phyloP scores from a whole-genome alignment of 2,113 vertebrate species.

The Ceyx margarethae region DNA sequence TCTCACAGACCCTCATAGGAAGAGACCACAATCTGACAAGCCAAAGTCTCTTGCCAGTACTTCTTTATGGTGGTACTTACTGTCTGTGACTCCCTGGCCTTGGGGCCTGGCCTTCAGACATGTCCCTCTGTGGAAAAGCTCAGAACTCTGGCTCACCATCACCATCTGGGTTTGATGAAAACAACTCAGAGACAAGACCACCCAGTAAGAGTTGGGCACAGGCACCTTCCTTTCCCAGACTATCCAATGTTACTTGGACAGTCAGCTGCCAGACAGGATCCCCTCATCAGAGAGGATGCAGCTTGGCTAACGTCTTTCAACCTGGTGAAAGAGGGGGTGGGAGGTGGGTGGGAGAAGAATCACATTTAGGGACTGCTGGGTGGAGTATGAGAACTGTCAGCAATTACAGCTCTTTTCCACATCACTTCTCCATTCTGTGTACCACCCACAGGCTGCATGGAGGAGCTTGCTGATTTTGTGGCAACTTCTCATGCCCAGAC shows the following conservation, averaged over 20 bases:
- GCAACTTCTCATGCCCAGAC: background rate
- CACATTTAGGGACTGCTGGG: background rate
- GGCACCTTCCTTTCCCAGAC: background rate
- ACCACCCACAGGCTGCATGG: background rate
- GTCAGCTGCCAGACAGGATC: background rate
- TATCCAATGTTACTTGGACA: fast-evolving
- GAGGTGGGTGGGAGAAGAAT: background rate
- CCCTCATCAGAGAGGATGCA: fast-evolving
- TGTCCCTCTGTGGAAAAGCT: background rate
- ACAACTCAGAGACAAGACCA: background rate
- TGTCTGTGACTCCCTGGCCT: background rate
- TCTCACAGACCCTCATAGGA: background rate
- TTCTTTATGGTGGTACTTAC: fast-evolving
- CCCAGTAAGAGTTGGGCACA: fast-evolving
- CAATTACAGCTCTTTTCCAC: background rate
- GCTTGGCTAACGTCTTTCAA: fast-evolving
- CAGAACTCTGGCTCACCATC: background rate
- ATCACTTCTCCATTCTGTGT: background rate
- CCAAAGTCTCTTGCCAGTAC: background rate
- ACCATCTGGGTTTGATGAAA: slow-evolving; percentile 35
- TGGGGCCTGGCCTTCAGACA: background rate
- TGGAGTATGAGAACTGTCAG: background rate
- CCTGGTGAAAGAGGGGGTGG: background rate
- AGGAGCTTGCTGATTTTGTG: background rate
- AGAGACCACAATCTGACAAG: background rate